Base-by-base conservation (phyloP, 2,888 invertebrate species). In the Dynastes maya region DNA sequence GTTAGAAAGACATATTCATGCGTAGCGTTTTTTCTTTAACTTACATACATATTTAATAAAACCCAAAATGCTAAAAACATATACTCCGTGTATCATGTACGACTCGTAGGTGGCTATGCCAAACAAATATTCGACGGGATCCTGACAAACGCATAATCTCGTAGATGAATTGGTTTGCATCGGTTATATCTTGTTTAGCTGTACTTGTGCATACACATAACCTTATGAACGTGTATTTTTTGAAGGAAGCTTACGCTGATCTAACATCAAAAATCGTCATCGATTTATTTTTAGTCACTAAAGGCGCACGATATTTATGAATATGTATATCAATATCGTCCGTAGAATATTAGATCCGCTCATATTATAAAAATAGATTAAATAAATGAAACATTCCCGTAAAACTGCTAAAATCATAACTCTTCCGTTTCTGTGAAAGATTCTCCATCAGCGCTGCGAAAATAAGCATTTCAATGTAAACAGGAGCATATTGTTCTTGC, bases 291-390 rank as follows among this genome's bases (percentile, higher is more conserved):
- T 49, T 49, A 49, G 16, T 45, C 16, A 68, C 22, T 27, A 58
- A 72, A 61, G 58, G 58, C 58, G 58, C 58, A 37, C 58, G 72
- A 37, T 61, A 72, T 58, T 72, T 58, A 58, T 53, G 58, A 72
- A 27, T 22, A 22, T 22, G 22, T 16, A 53, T 72, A 53, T 72
- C 61, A 58, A 61, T 61, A 72, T 40, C 72, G 58, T 61, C 58
- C 8, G 58, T 72, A 58, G 58, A 61, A 72, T 72, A 61, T 72
- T 61, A 61, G 53, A 53, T 72, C 72, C 61, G 72, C 58, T 9
- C 58, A 9, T 53, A 40, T 16, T 72, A 72, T 11, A 55, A 32
- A 58, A 40, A 58, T 71, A 71, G 58, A 58, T 40, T 45, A 61
- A 72, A 27, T 61, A 72, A 72, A 61, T 45, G 53, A 53, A 53